These are phyloP conservation scores for Micrastur ruficollis DNA, from an alignment of 2,797 vertebrate species.

Conservation along the genomic window DNA sequence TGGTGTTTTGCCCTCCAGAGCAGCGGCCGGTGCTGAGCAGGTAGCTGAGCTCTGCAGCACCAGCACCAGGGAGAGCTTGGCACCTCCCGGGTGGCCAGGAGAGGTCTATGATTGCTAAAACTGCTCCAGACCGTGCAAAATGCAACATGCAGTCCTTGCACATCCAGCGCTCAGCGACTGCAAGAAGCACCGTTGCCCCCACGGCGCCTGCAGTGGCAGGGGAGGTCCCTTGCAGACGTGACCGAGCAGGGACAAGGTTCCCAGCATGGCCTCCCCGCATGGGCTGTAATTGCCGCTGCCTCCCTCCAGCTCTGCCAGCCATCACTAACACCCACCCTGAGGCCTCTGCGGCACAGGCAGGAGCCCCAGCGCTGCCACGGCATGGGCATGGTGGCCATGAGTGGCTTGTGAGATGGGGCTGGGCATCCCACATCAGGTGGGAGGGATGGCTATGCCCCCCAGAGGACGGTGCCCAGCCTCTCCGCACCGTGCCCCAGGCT, in stretches of 20 bases:
- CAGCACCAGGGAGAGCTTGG: neutral
- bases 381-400: neutral
- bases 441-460: neutral
- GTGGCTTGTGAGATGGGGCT: neutral
- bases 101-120: neutral
- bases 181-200: neutral
- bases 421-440: fast-evolving
- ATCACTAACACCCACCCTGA: fast-evolving
- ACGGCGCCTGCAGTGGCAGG: neutral
- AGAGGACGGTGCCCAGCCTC: neutral
- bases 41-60: neutral
- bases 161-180: fast-evolving
- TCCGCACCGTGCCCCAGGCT: neutral
- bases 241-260: neutral
- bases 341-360: neutral
- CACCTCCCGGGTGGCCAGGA: neutral
- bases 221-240: neutral
- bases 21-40: fast-evolving
- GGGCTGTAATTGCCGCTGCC: no score
- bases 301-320: neutral
- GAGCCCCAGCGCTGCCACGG: neutral
- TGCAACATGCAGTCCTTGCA: fast-evolving
- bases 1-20: neutral
- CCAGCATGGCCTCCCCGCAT: neutral
- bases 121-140: neutral